These are phyloP conservation scores for Cheilosia pagana DNA, from an alignment of 2,888 invertebrate genomes.

Conservation along the genomic window DNA sequence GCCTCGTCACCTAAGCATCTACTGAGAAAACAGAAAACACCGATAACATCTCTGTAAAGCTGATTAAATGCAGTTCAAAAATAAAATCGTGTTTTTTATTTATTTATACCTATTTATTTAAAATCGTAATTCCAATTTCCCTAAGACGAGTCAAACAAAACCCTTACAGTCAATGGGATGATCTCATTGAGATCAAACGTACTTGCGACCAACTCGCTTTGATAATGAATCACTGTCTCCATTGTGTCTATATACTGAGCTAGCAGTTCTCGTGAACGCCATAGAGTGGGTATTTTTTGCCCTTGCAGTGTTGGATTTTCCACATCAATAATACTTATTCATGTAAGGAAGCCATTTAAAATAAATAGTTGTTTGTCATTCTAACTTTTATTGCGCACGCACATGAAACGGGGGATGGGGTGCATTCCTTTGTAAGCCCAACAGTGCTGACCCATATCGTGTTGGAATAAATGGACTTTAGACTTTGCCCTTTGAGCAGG, in stretches of 20 bases:
- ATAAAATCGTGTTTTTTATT: too few species aligned
- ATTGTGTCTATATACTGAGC: background rate
- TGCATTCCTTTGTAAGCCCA: too few species aligned
- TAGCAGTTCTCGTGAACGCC: background rate
- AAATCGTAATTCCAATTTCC: background rate
- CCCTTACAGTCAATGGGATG: background rate
- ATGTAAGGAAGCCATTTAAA: conserved; percentile 7
- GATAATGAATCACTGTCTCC: conserved; percentile 9
- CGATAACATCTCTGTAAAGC: too few species aligned
- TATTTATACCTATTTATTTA: too few species aligned
- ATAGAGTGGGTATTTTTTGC: background rate
- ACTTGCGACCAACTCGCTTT: background rate
- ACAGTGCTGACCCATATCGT: too few species aligned
- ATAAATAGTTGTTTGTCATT: background rate
- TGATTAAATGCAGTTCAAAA: too few species aligned
- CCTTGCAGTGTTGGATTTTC: background rate
- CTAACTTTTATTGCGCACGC: conserved; percentile 1
- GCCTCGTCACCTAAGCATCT: too few species aligned
- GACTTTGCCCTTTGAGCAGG: too few species aligned
- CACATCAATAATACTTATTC: background rate
- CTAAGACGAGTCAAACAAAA: background rate
- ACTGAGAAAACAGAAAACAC: too few species aligned
- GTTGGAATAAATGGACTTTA: too few species aligned
- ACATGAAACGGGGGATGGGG: background rate
- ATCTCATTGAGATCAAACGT: background rate